Evolutionary conservation across 2,113 vertebrate species (phyloP), one percentile per base, ranked within the genome.

Genomic region (Pithys albifrons): DNA sequence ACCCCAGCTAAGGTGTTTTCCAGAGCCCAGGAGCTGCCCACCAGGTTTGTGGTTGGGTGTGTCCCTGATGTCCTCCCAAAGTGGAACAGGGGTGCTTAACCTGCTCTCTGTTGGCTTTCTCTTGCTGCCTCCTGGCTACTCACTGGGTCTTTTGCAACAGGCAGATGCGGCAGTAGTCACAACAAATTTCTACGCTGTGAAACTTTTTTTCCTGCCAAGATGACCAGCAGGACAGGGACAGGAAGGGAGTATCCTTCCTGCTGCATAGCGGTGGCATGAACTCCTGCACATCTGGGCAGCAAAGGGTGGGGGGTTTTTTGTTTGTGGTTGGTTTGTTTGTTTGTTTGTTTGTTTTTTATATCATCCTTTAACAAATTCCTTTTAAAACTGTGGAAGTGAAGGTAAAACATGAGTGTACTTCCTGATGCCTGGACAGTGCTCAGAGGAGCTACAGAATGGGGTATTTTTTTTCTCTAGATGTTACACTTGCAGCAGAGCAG

Each of bases 191-290:
- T 73, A 19, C 52, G 14, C 57, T 49, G 4, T 0, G 0, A 29
- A 95, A 45, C n/a, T 9, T 33, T 62, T 89, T 92, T 95, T 92
- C 77, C 70, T 96, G 94, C 54, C 58, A 94, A 89, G 81, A 82
- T 83, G 73, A 37, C 70, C 61, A 75, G 55, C 39, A 51, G 84
- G 73, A 85, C 1, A 1, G 54, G 59, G 48, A 52, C 52, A 71
- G 93, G 91, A 96, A 96, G 88, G 91, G 78, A 94, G 89, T 95
- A 83, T 91, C 46, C 91, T 95, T 96, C 93, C 89, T 91, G 59
- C 39, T 66, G 39, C 22, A 3, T 12, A 54, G 81, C 0, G 6
- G 49, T 69, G 89, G 33, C 64, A 80, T 0, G 18, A 43, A 66
- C 61, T 2, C 1, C 43, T 65, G 57, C 58, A 37, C 84, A 89